These are phyloP conservation scores for Phalanger gymnotis DNA, from an alignment of 2,797 vertebrate species.

Conservation along the genomic window DNA sequence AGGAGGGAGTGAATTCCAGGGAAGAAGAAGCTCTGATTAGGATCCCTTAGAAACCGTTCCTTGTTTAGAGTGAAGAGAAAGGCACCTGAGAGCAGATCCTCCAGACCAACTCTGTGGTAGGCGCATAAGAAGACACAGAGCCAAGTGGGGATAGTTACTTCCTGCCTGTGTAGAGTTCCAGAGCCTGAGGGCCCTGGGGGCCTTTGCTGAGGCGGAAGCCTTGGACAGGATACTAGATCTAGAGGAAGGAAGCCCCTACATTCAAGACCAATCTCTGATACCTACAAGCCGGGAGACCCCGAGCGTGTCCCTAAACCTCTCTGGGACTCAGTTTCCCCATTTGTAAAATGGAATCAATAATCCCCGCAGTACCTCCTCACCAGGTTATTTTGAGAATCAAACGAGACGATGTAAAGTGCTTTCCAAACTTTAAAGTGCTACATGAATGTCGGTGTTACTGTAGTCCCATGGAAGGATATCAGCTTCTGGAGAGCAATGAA, in stretches of 20 bases:
- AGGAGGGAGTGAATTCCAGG: not conserved
- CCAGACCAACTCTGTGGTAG: not conserved
- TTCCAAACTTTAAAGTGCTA: not conserved
- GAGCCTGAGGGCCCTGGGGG: not conserved
- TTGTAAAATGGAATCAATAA: constrained; percentile 9
- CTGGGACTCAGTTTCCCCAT: not conserved
- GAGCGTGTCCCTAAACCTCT: not conserved
- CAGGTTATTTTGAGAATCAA: constrained; percentile 10
- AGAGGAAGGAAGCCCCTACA: not conserved
- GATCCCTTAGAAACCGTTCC: no score
- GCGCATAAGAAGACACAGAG: not conserved
- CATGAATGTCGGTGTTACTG: not conserved
- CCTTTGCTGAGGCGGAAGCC: not conserved
- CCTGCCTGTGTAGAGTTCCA: not conserved
- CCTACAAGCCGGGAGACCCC: not conserved
- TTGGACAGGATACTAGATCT: not conserved
- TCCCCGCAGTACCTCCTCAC: not conserved
- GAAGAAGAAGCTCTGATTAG: no score
- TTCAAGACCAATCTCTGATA: not conserved
- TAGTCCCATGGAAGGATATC: not conserved
- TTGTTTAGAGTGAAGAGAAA: not conserved
- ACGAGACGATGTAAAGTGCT: not conserved
- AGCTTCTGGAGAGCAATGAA: not conserved
- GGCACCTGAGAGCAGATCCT: not conserved
- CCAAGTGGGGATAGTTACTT: not conserved